Conservation (phyloP, 2,113 vertebrate genomes). For the Ceuthmochares aereus region DNA sequence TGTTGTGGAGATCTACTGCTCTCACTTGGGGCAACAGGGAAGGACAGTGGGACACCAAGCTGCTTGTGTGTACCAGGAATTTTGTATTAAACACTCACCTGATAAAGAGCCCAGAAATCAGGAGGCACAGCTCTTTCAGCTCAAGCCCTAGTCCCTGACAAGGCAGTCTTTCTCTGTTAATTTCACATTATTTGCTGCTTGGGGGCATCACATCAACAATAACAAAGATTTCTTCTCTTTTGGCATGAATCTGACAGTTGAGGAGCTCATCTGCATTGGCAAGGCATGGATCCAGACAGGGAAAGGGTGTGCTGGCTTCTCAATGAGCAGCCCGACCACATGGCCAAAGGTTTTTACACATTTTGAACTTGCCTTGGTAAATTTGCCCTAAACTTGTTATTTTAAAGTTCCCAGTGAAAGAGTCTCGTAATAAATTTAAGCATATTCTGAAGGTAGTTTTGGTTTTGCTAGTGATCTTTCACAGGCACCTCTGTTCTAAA, state of each 20-base stretch:
- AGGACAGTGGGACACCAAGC: neutral
- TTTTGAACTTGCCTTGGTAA: neutral
- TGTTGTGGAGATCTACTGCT: neutral
- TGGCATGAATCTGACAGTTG: fast-evolving
- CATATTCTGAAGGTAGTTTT: neutral
- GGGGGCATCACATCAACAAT: neutral
- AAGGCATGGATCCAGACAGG: neutral
- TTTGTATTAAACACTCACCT: neutral
- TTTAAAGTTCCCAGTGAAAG: neutral
- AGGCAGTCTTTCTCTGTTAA: neutral
- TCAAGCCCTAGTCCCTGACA: neutral
- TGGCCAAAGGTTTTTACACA: neutral
- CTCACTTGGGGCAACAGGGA: neutral
- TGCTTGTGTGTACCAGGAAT: neutral
- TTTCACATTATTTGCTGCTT: neutral
- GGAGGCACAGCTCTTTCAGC: fast-evolving
- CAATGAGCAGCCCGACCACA: too few species aligned
- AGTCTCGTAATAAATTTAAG: fast-evolving
- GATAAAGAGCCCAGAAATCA: neutral
- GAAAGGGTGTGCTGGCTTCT: neutral
- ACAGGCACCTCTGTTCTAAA: neutral
- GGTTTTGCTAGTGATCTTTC: neutral
- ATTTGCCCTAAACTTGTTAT: neutral
- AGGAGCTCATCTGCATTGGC: fast-evolving
- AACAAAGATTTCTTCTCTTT: neutral